Conservation (phyloP, 2,113 vertebrate genomes). For the Charina bottae region DNA sequence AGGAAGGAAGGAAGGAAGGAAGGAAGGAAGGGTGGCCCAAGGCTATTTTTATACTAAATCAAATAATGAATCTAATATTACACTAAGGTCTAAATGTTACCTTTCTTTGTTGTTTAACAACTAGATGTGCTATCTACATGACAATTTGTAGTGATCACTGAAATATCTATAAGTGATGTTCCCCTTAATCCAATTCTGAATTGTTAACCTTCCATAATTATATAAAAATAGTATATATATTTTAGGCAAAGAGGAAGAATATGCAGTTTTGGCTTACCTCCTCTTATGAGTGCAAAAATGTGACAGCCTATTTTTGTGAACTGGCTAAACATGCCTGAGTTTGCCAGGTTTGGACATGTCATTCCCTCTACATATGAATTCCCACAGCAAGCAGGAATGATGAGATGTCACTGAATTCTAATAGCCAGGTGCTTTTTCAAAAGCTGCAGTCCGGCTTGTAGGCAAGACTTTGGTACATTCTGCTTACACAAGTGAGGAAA, state of each 20-base stretch:
- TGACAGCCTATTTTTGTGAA: background rate
- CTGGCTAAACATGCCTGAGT: background rate
- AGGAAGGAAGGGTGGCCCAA: background rate
- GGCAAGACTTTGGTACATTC: background rate
- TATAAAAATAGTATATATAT: background rate
- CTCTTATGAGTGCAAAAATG: background rate
- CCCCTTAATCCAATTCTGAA: background rate
- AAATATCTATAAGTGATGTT: background rate
- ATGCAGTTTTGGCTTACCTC: background rate
- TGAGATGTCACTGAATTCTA: background rate
- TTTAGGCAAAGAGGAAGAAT: background rate
- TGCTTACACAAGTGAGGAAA: background rate
- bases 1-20: constrained; percentile 4
- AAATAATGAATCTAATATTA: constrained; percentile 12
- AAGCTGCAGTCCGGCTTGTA: background rate
- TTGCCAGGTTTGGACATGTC: background rate
- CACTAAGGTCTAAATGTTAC: constrained; percentile 2
- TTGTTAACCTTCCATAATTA: background rate
- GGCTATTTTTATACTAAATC: constrained; percentile 18
- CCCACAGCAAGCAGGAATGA: background rate
- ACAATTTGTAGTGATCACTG: background rate
- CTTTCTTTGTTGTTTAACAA: background rate
- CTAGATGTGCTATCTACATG: background rate
- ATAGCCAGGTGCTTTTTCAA: background rate
- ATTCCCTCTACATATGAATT: background rate